These are phyloP conservation scores for Sminthurinus aureus DNA, from an alignment of 2,888 invertebrate genomes.

Conservation along the genomic window DNA sequence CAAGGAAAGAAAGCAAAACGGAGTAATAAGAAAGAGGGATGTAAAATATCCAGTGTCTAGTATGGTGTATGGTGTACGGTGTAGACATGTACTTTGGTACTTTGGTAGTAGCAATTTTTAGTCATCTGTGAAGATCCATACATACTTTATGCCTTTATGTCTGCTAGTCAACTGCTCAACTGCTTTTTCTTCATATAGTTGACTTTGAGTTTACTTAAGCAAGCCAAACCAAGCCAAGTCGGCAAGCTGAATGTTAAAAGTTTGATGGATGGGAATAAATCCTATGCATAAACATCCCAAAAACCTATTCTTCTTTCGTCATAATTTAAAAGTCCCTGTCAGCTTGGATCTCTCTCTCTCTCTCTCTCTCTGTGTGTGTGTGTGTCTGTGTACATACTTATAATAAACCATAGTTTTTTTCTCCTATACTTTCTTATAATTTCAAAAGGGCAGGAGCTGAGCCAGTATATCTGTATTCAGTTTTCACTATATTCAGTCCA, in stretches of 20 bases:
- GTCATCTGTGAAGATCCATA: not conserved
- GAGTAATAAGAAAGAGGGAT: constrained; percentile 5
- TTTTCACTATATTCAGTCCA: too few relatives aligned
- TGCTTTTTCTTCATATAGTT: constrained; percentile 20
- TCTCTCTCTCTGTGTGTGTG: not conserved
- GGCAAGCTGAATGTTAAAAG: constrained; percentile 22
- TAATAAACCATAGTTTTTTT: not conserved
- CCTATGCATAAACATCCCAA: constrained; percentile 38
- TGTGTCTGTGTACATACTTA: not conserved
- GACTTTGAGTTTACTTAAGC: constrained; percentile 24
- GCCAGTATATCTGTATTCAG: too few relatives aligned
- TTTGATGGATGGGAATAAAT: constrained; percentile 42
- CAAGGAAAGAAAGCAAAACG: not conserved
- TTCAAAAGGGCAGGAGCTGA: too few relatives aligned
- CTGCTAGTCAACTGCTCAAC: not conserved
- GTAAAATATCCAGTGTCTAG: not conserved
- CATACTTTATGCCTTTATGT: constrained; percentile 30
- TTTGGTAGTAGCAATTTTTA: not conserved
- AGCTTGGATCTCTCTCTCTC: constrained; percentile 6
- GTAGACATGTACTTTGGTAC: too few relatives aligned
- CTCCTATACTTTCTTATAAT: too few relatives aligned
- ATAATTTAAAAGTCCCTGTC: constrained; percentile 38
- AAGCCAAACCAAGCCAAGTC: constrained; percentile 4
- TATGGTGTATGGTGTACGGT: not conserved
- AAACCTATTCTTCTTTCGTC: constrained; percentile 37